phyloP scores from a whole-genome alignment of 2,888 invertebrate genomes.

The Leucozona laternaria region DNA sequence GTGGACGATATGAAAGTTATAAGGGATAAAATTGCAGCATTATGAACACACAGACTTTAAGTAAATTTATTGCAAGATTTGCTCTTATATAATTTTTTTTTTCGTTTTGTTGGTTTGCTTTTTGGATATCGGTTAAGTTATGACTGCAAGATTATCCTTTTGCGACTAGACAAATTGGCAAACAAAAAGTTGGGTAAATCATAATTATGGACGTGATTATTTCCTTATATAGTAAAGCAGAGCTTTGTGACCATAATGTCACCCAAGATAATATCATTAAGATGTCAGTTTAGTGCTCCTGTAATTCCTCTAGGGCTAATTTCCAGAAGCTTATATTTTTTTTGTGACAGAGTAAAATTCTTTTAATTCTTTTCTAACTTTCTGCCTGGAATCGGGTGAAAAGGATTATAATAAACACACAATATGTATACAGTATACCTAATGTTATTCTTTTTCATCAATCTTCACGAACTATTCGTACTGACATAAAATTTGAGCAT shows the following conservation, averaged over 20 bases:
- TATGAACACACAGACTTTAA: slow-evolving; percentile 66
- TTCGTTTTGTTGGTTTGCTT: slow-evolving; percentile 40
- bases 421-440: too few relatives aligned
- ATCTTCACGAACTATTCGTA: too few relatives aligned
- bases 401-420: too few relatives aligned
- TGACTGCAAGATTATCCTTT: slow-evolving; percentile 71
- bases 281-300: slow-evolving; percentile 30
- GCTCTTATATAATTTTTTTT: slow-evolving; percentile 27
- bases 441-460: too few relatives aligned
- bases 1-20: slow-evolving; percentile 14
- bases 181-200: slow-evolving; percentile 73
- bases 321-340: neutral
- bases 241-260: slow-evolving; percentile 54
- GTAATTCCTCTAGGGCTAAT: slow-evolving; percentile 38
- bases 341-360: neutral
- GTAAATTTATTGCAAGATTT: slow-evolving; percentile 70
- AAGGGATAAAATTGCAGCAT: slow-evolving; percentile 41
- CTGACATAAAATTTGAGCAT: too few relatives aligned
- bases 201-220: slow-evolving; percentile 74
- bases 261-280: slow-evolving; percentile 52
- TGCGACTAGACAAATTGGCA: slow-evolving; percentile 74
- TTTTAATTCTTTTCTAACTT: too few relatives aligned
- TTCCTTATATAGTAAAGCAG: slow-evolving; percentile 58
- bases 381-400: too few relatives aligned
- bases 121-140: slow-evolving; percentile 67